Base-by-base conservation (phyloP, 2,797 vertebrate genomes). In the Ctenopoma kingsleyae region DNA sequence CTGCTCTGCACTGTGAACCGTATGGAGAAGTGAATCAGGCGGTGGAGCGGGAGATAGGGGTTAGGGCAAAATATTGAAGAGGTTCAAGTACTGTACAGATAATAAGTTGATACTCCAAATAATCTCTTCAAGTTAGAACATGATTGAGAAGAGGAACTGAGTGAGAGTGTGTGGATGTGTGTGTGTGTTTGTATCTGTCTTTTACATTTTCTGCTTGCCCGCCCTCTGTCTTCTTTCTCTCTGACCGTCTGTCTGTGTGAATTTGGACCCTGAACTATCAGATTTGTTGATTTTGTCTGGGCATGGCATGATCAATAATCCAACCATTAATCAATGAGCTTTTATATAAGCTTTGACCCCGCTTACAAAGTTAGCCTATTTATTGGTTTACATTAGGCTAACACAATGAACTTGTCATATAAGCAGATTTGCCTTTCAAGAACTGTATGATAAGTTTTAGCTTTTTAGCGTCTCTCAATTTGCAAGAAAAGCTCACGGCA, bases 271-370 rank as follows among this genome's bases (percentile, higher is more conserved):
- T 57, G 73, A 78, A 77, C 90, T 78, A 82, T 91, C 89, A 88
- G 86, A 89, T 85, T 76, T 77, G 86, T 94, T 91, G 85, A 84
- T 90, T 87, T 84, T 73, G 91, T 93, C 91, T 88, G 82, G 89
- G 82, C 89, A 85, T 90, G 90, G 83, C 87, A 73, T 62, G 83
- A 92, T 95, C 94, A 91, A 94, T 95, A 93, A 95, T 94, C 89
- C 94, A 95, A 95, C 92, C 93, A 93, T 94, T 94, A 95, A 94
- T 95, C 94, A 88, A 94, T 94, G 85, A 87, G 88, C 93, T 94
- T 95, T 93, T 94, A 94, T 94, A 95, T 94, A 93, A 93, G 91
- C 86, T 94, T 94, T 73, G 93, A 93, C 86, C 88, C 83, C 36
- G 55, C 88, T 88, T 83, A 86, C 89, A 89, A 93, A 93, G 91